phyloP scores from a whole-genome alignment of 64 coral and sea anemone species.

The Trachythela sp. region DNA sequence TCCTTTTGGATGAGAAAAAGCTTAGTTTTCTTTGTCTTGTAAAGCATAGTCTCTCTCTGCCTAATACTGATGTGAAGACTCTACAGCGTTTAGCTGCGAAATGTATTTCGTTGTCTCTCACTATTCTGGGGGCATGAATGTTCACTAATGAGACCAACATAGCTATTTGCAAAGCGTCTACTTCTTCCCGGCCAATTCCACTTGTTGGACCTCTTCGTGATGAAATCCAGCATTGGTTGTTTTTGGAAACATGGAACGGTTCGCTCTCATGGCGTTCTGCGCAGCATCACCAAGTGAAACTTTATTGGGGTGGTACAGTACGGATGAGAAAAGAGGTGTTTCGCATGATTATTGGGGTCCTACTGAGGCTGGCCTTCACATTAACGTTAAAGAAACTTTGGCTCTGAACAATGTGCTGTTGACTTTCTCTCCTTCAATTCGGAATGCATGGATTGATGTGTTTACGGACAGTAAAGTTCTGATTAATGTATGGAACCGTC shows the following conservation, averaged over 20 bases:
- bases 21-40: too few relatives aligned
- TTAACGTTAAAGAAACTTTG: conserved; percentile 11
- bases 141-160: conserved; percentile 59
- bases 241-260: conserved; percentile 39
- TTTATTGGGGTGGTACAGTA: conserved; percentile 6
- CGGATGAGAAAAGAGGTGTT: background rate
- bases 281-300: conserved; percentile 28
- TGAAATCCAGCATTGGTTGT: conserved; percentile 54
- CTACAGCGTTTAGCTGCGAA: conserved; percentile 51
- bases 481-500: conserved; percentile 25
- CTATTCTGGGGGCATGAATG: conserved; percentile 48
- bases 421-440: background rate
- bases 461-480: background rate
- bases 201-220: conserved; percentile 3
- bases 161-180: background rate
- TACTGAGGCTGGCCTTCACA: background rate
- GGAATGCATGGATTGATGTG: background rate
- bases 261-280: conserved; percentile 39
- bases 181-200: background rate
- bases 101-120: conserved; percentile 43
- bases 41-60: background rate
- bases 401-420: background rate
- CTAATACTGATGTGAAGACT: background rate
- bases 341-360: conserved; percentile 25
- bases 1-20: too few relatives aligned